A percentile compares a stretch with the other conserved stretches of the same genome.
Conservation (phyloP, 2,797 vertebrate genomes). For the Myiotriccus ornatus region DNA sequence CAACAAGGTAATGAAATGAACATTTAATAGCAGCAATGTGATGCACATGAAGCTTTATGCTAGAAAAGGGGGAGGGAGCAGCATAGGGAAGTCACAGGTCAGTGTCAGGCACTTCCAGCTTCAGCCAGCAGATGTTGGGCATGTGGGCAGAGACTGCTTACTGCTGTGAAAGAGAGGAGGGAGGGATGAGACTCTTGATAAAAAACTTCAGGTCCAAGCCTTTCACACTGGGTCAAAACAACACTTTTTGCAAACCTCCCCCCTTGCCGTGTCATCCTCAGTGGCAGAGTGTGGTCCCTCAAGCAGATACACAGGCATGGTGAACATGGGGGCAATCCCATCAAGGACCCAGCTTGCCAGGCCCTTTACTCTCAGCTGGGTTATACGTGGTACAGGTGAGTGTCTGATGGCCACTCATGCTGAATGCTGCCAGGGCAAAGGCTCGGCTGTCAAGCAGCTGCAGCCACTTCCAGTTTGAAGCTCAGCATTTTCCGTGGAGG, state of each 20-base stretch:
- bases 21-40: not conserved
- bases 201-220: not conserved
- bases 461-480: not conserved
- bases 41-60: rapidly evolving
- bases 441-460: not conserved
- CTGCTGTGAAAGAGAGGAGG: not conserved
- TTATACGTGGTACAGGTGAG: not conserved
- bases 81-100: not conserved
- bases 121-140: not conserved
- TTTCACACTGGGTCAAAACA: not conserved
- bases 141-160: not conserved
- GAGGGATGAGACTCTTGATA: not conserved
- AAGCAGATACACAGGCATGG: rapidly evolving
- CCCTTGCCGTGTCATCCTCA: not conserved
- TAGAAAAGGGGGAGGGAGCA: not conserved
- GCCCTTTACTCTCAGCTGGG: not conserved
- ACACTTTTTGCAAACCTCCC: not conserved
- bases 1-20: not conserved
- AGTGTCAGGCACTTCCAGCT: not conserved
- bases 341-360: not conserved
- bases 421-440: not conserved
- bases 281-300: not conserved
- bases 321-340: rapidly evolving
- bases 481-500: not conserved
- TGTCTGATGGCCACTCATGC: not conserved